Percentiles rank a stretch among this genome's conserved stretches.
These are phyloP conservation scores for Dermatemys mawii DNA, from an alignment of 2,113 vertebrate genomes.

Conservation along the genomic window DNA sequence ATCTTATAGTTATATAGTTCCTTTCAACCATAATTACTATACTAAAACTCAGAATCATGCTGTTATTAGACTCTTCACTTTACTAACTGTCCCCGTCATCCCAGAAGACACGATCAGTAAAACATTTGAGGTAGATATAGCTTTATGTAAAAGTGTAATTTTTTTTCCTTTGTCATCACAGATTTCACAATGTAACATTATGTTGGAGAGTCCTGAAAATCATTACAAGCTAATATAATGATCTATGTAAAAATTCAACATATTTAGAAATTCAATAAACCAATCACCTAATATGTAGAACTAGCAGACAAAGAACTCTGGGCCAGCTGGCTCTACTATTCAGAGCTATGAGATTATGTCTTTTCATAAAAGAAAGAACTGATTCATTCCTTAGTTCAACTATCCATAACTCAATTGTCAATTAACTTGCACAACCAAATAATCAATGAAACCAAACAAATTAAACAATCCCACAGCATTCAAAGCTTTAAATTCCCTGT, in stretches of 20 bases:
- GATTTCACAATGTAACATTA: not conserved
- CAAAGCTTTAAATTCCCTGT: not conserved
- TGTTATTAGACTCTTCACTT: not conserved
- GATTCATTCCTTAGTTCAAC: fast-evolving
- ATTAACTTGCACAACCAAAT: not conserved
- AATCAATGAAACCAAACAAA: not conserved
- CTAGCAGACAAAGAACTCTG: not conserved
- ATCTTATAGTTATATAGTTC: not conserved
- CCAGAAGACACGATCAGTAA: not conserved
- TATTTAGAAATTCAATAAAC: not conserved
- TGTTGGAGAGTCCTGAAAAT: not conserved
- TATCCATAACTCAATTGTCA: fast-evolving
- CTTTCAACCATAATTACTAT: not conserved
- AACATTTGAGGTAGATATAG: not conserved
- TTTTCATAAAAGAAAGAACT: not conserved
- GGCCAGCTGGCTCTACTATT: not conserved
- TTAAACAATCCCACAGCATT: not conserved
- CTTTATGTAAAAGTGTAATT: fast-evolving
- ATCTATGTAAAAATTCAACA: not conserved
- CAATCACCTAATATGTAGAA: not conserved
- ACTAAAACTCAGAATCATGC: not conserved
- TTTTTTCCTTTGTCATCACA: fast-evolving
- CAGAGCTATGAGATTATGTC: not conserved
- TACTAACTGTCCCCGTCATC: not conserved
- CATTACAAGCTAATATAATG: not conserved